A percentile compares a stretch with the other conserved stretches of the same genome.
Conservation (phyloP, 2,797 vertebrate genomes). For the Acanthiza pusilla region DNA sequence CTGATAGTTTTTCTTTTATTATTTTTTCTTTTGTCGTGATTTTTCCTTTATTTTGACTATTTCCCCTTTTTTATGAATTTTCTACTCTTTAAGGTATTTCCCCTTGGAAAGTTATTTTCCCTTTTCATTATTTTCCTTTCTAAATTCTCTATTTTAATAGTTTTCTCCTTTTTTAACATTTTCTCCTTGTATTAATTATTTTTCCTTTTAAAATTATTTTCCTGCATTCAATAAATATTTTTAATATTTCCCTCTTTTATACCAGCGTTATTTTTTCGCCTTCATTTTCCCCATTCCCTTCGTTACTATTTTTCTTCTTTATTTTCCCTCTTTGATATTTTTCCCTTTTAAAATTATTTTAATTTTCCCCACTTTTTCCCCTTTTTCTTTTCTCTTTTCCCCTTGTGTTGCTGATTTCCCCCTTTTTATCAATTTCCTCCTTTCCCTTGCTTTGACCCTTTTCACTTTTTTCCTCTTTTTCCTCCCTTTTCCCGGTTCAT, state of each 20-base stretch:
- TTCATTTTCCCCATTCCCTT: background rate
- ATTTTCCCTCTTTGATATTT: background rate
- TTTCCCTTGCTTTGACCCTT: background rate
- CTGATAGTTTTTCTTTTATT: accelerated
- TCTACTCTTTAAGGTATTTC: background rate
- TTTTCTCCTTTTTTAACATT: background rate
- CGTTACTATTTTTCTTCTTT: background rate
- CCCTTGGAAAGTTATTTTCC: background rate
- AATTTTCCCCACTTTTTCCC: background rate
- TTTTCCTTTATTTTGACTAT: background rate
- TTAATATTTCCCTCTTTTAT: background rate
- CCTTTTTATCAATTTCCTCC: background rate
- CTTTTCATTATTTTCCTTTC: no score
- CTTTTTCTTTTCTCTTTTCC: background rate
- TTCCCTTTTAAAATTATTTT: background rate
- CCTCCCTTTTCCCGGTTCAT: background rate
- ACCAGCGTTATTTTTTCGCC: background rate
- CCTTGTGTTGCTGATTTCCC: background rate
- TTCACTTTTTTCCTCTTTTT: background rate
- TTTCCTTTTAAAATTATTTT: background rate
- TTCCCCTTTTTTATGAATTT: background rate
- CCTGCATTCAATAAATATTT: background rate
- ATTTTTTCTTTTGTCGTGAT: background rate
- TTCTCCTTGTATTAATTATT: background rate
- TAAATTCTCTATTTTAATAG: accelerated